Evolutionary conservation across 37 sponge, comb jelly and placozoan species (phyloP).

Genomic region (Haliclona indistincta): DNA sequence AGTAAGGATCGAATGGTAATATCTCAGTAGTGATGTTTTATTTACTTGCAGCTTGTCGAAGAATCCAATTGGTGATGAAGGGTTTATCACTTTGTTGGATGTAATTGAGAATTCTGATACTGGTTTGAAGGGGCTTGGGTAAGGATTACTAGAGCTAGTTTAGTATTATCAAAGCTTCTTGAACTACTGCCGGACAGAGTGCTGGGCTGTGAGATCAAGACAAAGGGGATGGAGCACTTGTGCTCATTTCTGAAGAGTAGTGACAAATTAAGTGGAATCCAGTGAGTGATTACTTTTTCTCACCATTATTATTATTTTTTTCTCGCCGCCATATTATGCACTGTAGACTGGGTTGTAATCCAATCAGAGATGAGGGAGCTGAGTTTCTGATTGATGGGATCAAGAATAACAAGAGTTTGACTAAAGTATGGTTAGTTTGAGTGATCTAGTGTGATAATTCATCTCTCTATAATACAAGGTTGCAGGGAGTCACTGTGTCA

Average conservation of each 20-base stretch:
- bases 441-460: no score
- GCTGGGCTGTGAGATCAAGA: constrained; percentile 23
- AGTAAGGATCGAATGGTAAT: not conserved
- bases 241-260: constrained; percentile 9
- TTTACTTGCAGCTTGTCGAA: constrained; percentile 10
- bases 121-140: constrained; percentile 29
- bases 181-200: constrained; percentile 11
- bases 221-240: not conserved
- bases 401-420: no score
- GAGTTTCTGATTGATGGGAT: no score
- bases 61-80: constrained; percentile 41
- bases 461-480: no score
- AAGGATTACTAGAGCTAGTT: not conserved
- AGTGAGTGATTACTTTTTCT: constrained; percentile 16
- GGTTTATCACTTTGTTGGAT: constrained; percentile 16
- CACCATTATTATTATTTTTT: not conserved
- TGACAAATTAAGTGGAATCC: constrained; percentile 4
- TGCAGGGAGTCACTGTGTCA: no score
- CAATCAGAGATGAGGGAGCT: constrained; percentile 26
- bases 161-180: not conserved
- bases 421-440: no score
- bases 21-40: not conserved
- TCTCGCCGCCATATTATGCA: no score
- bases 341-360: constrained; percentile 18
- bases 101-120: constrained; percentile 16